Evolutionary conservation across 2,888 invertebrate species (phyloP), one percentile per base, ranked within the genome.

Genomic region (Hermodice carunculata): DNA sequence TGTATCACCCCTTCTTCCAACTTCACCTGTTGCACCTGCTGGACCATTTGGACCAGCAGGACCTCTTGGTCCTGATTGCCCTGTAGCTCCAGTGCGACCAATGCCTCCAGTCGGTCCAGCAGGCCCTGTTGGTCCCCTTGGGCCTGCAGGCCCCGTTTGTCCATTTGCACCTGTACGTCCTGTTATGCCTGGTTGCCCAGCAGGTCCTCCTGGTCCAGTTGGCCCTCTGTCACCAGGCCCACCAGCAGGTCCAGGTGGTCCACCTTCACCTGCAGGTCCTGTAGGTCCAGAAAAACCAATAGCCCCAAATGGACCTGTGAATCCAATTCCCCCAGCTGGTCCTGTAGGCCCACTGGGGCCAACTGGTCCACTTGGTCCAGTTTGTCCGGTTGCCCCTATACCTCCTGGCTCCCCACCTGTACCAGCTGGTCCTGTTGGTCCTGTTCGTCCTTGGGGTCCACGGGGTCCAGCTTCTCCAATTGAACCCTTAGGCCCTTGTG

Each of bases 161-260:
- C 69, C 69, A 34, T 32, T 19, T 42, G 26, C 26, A n/a, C n/a
- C n/a, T n/a, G n/a, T n/a, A n/a, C n/a, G n/a, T 14, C 67, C 67
- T 17, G 62, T 14, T 6, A 22, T n/a, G 31, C 60, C 60, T 24
- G 29, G 29, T 28, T 26, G 51, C 29, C 60, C 60, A 29, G 60
- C 28, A 3, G 48, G 37, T 54, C 69, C 69, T 5, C 37, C 4
- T 1, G n/a, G 28, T 32, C 57, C 58, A 34, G 31, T 8, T 8
- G 17, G 17, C 11, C 8, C 17, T 37, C 37, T 37, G 8, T 17
- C 17, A 17, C 64, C 67, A 28, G 28, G 31, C 31, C 26, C 29
- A 22, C 53, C 66, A 11, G 40, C 24, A 48, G 24, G 26, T 22
- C 52, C 66, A 17, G 88, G 87, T 54, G 88, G 84, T 40, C 90